Conservation (phyloP, 2,797 vertebrate genomes). For the Nothura maculosa region DNA sequence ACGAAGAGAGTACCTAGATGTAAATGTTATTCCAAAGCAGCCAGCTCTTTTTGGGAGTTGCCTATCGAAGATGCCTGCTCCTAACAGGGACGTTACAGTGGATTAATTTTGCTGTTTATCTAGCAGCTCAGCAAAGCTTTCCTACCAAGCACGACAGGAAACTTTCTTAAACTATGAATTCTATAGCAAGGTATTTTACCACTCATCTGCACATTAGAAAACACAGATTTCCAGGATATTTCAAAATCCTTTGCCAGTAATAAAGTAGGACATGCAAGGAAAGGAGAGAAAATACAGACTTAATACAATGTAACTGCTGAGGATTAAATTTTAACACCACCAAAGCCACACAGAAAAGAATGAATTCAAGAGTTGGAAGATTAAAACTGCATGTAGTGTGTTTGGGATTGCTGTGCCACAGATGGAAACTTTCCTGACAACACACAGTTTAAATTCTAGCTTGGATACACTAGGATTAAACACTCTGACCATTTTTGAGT, state of each 20-base stretch:
- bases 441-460: conserved; percentile 22
- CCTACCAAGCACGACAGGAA: neutral
- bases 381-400: conserved; percentile 14
- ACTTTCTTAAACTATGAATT: neutral
- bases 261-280: neutral
- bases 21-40: neutral
- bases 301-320: conserved; percentile 8
- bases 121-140: neutral
- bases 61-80: neutral
- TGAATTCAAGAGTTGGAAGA: conserved; percentile 18
- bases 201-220: neutral
- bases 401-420: neutral
- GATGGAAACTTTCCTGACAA: conserved; percentile 47
- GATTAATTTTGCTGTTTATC: neutral
- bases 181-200: neutral
- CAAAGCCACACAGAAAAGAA: conserved; percentile 40
- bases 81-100: rapidly evolving
- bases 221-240: neutral
- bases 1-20: rapidly evolving
- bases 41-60: neutral
- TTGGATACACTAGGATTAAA: conserved; percentile 24
- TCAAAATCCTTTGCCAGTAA: neutral
- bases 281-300: neutral
- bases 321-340: conserved; percentile 49
- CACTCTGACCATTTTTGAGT: conserved; percentile 18